These are phyloP conservation scores for Macrochelys suwanniensis DNA, from an alignment of 2,797 vertebrate species.

Conservation along the genomic window DNA sequence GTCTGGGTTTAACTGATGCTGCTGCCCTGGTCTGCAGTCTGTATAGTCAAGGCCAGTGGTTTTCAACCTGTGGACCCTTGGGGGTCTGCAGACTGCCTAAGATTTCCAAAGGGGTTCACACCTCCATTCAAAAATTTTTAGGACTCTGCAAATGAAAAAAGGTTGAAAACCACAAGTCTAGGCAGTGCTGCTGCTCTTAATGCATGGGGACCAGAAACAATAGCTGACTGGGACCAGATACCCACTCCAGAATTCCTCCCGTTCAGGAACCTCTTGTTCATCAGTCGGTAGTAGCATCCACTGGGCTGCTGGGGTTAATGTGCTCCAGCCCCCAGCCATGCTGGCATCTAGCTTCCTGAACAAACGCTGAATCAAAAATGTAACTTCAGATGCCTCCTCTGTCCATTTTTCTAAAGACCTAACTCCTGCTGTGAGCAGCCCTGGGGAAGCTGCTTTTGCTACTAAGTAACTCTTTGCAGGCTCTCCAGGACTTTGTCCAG, in stretches of 20 bases:
- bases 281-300: no score
- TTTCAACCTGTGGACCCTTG: neutral
- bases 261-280: no score
- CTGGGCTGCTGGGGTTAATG: no score
- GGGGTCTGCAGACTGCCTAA: no score
- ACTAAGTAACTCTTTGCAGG: neutral
- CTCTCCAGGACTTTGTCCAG: no score
- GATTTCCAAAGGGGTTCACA: no score
- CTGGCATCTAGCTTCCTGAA: neutral
- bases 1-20: neutral
- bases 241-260: no score
- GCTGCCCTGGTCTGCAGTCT: neutral
- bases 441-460: neutral
- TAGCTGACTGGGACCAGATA: no score
- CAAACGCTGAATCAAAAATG: neutral
- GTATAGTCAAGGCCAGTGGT: neutral
- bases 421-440: neutral
- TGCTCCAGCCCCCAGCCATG: no score
- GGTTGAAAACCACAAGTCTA: neutral
- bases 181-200: neutral
- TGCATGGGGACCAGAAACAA: neutral
- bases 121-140: no score
- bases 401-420: neutral
- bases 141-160: no score
- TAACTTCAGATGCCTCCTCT: no score